phyloP scores from a whole-genome alignment of 2,888 invertebrate species.

The Carterocephalus palaemon region DNA sequence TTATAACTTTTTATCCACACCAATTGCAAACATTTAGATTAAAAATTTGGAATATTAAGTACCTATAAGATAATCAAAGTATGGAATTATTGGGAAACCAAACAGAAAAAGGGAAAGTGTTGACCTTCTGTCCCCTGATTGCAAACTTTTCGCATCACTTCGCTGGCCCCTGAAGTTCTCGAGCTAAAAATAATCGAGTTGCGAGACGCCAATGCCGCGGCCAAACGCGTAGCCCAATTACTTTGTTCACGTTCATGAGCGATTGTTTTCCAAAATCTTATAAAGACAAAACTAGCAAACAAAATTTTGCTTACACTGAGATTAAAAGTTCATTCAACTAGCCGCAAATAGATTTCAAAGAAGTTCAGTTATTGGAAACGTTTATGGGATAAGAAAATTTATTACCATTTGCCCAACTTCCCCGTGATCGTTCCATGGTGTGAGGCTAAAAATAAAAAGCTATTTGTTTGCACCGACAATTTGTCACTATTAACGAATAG shows the following conservation, averaged over 20 bases:
- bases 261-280: conserved; percentile 23
- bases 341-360: conserved; percentile 33
- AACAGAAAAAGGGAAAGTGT: conserved; percentile 8
- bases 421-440: background rate
- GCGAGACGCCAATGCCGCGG: conserved; percentile 44
- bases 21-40: no score
- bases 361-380: conserved; percentile 24
- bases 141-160: conserved; percentile 36
- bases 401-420: conserved; percentile 12
- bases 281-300: conserved; percentile 10
- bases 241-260: conserved; percentile 31
- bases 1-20: no score
- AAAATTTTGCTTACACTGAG: conserved; percentile 14
- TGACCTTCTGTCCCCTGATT: conserved; percentile 37
- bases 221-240: conserved; percentile 50
- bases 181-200: conserved; percentile 41
- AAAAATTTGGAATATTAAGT: no score
- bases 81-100: no score
- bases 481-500: background rate
- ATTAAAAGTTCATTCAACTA: conserved; percentile 36
- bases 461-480: conserved; percentile 6
- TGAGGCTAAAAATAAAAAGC: conserved; percentile 3
- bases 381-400: conserved; percentile 15
- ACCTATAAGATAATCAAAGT: no score
- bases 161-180: conserved; percentile 36